A percentile compares a stretch with the other conserved stretches of the same genome.
Evolutionary conservation across 1,140 invertebrate genomes (phyloP).

Genomic region (Pseudobourletiella spinata): DNA sequence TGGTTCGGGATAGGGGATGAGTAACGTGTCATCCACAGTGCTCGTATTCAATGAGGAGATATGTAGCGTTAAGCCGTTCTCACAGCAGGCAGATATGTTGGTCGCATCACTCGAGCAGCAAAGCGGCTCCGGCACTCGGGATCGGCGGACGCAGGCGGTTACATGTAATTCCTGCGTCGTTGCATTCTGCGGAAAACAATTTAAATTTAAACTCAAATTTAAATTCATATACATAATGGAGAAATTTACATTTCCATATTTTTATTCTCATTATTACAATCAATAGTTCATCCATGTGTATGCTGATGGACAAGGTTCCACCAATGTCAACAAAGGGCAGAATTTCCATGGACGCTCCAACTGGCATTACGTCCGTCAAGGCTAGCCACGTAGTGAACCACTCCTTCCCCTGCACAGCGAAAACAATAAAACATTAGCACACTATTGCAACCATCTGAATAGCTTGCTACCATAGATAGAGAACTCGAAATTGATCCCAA

Average conservation of each 20-base stretch:
- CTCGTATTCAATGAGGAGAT: conserved; percentile 43
- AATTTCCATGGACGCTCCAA: conserved; percentile 46
- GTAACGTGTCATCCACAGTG: conserved; percentile 42
- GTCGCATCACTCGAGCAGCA: conserved; percentile 40
- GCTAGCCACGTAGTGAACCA: conserved; percentile 47
- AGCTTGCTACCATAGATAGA: too few relatives aligned
- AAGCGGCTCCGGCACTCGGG: conserved; percentile 40
- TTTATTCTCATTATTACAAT: too few relatives aligned
- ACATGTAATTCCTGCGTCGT: conserved; percentile 45
- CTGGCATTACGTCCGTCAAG: conserved; percentile 41
- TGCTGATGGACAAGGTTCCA: conserved; percentile 42
- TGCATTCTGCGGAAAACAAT: conserved; percentile 38
- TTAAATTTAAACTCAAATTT: too few relatives aligned
- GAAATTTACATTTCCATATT: too few relatives aligned
- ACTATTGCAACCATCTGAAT: too few relatives aligned
- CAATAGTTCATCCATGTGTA: not conserved
- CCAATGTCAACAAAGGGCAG: conserved; percentile 49
- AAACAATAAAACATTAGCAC: not conserved
- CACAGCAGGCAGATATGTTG: conserved; percentile 49
- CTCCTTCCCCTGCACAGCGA: conserved; percentile 42
- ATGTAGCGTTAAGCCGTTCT: conserved; percentile 48
- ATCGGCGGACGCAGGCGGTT: conserved; percentile 54
- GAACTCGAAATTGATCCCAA: too few relatives aligned
- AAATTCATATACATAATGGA: too few relatives aligned
- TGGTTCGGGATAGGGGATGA: conserved; percentile 67